Evolutionary conservation across 2,797 vertebrate genomes (phyloP).

Genomic region (Nyctalus aviator): DNA sequence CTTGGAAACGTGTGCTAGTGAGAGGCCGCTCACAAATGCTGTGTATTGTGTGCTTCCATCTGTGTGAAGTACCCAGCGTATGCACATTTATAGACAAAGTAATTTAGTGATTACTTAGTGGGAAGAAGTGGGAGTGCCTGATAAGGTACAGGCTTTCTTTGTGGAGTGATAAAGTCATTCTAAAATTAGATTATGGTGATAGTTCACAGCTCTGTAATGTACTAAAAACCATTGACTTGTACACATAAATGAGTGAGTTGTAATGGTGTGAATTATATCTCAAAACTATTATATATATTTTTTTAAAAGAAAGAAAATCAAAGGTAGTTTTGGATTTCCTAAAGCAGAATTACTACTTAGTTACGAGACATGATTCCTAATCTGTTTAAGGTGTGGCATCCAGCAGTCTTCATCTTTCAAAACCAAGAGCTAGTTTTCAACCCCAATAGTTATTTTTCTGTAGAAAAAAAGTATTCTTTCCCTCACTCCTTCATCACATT

Average conservation of each 20-base stretch:
- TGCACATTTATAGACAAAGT: too few species aligned
- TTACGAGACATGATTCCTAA: background rate
- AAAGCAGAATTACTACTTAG: background rate
- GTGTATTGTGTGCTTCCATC: too few species aligned
- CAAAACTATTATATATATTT: slow-evolving; percentile 1
- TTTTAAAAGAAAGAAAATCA: background rate
- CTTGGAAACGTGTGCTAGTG: background rate
- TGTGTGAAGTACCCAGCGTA: too few species aligned
- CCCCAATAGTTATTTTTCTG: background rate
- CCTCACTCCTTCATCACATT: background rate
- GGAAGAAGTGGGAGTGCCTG: background rate
- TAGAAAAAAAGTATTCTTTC: background rate
- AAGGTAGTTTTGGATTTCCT: slow-evolving; percentile 16
- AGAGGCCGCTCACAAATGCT: background rate
- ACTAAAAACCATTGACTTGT: background rate
- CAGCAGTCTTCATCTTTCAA: background rate
- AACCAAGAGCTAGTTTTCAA: slow-evolving; percentile 18
- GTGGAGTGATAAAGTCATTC: background rate
- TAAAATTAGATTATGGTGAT: background rate
- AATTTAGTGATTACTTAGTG: background rate
- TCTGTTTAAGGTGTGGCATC: background rate
- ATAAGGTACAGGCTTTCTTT: background rate
- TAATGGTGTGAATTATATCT: background rate
- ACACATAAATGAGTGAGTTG: background rate
- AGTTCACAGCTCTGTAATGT: background rate